Evolutionary conservation across 2,797 vertebrate species (phyloP).

Genomic region (Varecia variegata): DNA sequence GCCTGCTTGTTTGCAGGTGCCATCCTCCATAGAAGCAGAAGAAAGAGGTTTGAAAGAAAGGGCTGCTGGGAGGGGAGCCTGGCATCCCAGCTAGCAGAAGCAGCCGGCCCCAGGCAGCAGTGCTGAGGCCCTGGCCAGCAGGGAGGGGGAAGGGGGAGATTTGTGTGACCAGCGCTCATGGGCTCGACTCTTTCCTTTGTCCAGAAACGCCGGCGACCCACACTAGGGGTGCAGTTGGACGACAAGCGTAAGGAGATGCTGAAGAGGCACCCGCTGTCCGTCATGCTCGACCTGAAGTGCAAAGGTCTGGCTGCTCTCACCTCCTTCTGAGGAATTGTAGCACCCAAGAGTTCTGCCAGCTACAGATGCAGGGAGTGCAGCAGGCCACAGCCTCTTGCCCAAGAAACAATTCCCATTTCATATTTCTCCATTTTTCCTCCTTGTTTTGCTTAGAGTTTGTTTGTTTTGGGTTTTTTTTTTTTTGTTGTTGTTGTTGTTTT

Average conservation of each 20-base stretch:
- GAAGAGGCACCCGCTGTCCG: slow-evolving; percentile 93
- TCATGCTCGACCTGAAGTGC: slow-evolving; percentile 93
- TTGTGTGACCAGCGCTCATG: fast-evolving
- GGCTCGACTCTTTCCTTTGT: fast-evolving
- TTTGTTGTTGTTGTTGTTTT: background rate
- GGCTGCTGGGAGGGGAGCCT: background rate
- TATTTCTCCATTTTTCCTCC: background rate
- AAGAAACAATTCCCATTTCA: background rate
- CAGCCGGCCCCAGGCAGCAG: background rate
- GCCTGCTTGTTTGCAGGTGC: background rate
- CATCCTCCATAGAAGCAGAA: background rate
- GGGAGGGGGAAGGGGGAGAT: background rate
- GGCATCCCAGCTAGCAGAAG: background rate
- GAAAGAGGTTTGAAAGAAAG: background rate
- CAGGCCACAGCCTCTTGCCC: background rate
- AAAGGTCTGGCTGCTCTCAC: slow-evolving; percentile 87
- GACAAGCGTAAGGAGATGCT: slow-evolving; percentile 98
- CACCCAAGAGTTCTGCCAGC: background rate
- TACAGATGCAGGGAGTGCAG: background rate
- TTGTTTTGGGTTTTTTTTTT: no score
- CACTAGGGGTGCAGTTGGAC: slow-evolving; percentile 94
- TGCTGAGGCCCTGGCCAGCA: background rate
- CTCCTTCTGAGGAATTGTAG: background rate
- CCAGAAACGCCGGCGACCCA: slow-evolving; percentile 95
- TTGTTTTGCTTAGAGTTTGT: background rate